phyloP scores from a whole-genome alignment of 2,113 vertebrate genomes.

The Oryzias javanicus region DNA sequence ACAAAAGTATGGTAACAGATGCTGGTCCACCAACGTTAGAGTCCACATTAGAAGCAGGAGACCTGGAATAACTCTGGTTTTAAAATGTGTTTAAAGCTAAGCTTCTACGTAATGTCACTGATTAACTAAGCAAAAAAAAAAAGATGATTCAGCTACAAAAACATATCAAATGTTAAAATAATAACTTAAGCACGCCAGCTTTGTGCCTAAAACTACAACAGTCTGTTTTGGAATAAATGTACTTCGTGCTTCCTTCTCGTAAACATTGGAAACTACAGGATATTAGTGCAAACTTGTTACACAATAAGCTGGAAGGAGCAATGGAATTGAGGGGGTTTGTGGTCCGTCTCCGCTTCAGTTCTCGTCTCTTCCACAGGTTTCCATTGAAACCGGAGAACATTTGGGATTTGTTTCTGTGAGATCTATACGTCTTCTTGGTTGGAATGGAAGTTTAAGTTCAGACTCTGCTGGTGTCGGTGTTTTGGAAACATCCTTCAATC shows the following conservation, averaged over 20 bases:
- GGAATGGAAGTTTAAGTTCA: background rate
- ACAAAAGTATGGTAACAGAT: constrained; percentile 10
- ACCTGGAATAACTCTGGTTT: constrained; percentile 9
- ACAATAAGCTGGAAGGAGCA: constrained; percentile 5
- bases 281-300: constrained; percentile 2
- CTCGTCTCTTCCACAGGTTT: constrained; percentile 4
- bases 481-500: background rate
- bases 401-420: background rate
- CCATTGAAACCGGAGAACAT: background rate
- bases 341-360: constrained; percentile 5
- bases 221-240: constrained; percentile 7
- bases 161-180: constrained; percentile 17
- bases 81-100: constrained; percentile 14
- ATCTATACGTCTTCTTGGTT: constrained; percentile 11
- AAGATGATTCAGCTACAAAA: constrained; percentile 22
- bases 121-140: constrained; percentile 9
- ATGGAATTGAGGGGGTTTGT: constrained; percentile 1
- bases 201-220: background rate
- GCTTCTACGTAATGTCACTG: constrained; percentile 4
- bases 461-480: background rate
- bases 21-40: constrained; percentile 9
- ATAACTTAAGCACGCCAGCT: background rate
- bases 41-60: constrained; percentile 15
- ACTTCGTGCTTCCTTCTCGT: constrained; percentile 5
- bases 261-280: constrained; percentile 2